Base-by-base conservation (phyloP, 2,113 vertebrate species). In the Stegastes partitus region DNA sequence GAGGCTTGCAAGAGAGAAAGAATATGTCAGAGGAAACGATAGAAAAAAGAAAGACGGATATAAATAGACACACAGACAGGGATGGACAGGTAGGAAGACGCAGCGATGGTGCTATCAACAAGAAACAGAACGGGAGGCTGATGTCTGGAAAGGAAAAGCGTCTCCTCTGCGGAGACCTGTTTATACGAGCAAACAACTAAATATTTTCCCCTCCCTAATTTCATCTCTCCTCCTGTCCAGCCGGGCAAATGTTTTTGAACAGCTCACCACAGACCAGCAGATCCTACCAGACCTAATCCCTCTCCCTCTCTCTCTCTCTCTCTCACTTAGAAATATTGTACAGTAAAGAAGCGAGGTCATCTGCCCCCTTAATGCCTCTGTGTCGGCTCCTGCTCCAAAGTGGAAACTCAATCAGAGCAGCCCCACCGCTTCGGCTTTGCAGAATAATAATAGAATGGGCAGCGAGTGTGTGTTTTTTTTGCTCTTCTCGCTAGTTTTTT, bases 361-460 rank as follows among this genome's bases (percentile, higher is more conserved):
- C 67, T 84, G 81, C 73, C 87, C 86, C 79, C 68, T 77, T 90
- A 89, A 92, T 88, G 77, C 84, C 77, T 77, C 79, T 58, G 49
- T 77, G 71, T 88, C 70, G 10, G 69, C 74, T 88, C 83, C 47
- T 64, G 79, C 85, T 88, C 77, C 64, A 73, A 87, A 92, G 86
- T 86, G 90, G 87, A 92, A 91, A 87, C 86, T 91, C 83, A 77
- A 90, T 90, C 86, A 85, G 74, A 84, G 58, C 64, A 53, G 82
- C 79, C 73, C 26, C 39, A 49, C 49, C 14, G 64, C 72, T 69
- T 59, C 15, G 56, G 85, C 74, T 89, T 85, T 74, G 55, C 66
- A 42, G 71, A 82, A 84, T 86, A 90, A 91, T 88, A 91, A 91
- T 74, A 86, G 71, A 68, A 86, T 86, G 66, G 81, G 22, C 44